These are phyloP conservation scores for Napeogenes sylphis DNA, from an alignment of 2,888 invertebrate species.

Conservation along the genomic window DNA sequence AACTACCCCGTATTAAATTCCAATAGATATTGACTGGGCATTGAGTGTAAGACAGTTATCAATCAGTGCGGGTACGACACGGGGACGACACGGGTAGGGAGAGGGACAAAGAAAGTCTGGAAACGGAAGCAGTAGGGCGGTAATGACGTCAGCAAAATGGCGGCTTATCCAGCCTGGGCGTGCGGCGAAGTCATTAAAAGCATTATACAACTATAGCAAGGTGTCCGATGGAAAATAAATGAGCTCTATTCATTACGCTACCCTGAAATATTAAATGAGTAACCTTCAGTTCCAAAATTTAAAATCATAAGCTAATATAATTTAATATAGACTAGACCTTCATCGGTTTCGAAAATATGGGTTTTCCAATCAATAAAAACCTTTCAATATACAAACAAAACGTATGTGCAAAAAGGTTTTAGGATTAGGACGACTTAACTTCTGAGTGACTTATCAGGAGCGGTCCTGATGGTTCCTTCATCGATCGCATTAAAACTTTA, in stretches of 20 bases:
- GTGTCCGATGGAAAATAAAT: conserved; percentile 4
- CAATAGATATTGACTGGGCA: conserved; percentile 16
- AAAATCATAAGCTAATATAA: neutral
- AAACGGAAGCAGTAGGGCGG: conserved; percentile 15
- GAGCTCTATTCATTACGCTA: neutral
- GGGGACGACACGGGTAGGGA: conserved; percentile 4
- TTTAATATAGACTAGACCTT: neutral
- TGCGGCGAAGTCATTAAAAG: conserved; percentile 3
- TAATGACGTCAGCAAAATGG: conserved; percentile 20
- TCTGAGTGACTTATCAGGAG: neutral
- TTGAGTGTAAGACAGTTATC: conserved; percentile 15
- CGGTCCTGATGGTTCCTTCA: neutral
- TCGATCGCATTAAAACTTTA: neutral
- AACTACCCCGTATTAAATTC: conserved; percentile 22
- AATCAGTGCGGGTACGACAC: conserved; percentile 16
- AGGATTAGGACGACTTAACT: neutral
- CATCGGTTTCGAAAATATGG: neutral
- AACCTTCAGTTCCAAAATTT: neutral
- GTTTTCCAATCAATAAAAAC: too few relatives aligned
- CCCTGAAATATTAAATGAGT: neutral
- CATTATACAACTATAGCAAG: conserved; percentile 1
- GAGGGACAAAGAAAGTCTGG: conserved; percentile 14
- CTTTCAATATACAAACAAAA: too few relatives aligned
- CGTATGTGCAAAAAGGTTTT: neutral
- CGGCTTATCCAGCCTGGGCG: neutral